Base-by-base conservation (phyloP, 2,888 invertebrate genomes). In the Philereme transversata region DNA sequence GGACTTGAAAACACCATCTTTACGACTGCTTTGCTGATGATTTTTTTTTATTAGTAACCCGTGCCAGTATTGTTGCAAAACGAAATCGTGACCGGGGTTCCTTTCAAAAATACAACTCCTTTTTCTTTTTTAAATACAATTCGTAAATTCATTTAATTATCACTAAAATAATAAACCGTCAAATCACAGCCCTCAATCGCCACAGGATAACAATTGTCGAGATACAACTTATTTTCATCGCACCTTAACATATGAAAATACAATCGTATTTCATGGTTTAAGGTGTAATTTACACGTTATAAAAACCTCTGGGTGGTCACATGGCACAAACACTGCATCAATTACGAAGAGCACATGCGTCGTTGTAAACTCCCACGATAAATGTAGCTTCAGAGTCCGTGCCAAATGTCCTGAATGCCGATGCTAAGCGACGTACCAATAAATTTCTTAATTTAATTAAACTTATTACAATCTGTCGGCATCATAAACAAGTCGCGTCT, bases 391-490 rank as follows among this genome's bases (percentile, higher is more conserved):
- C 46, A 22, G 47, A 41, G 51, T 50, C 68, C 70, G 68, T 81
- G 84, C 79, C 82, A 84, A 86, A 83, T 79, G 71, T 70, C 69
- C 65, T 65, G 71, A 80, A 77, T 77, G 70, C 70, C 67, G 60
- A 74, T 72, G 71, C 72, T 75, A 73, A 78, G 72, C 66, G 65
- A 74, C 73, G 70, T 68, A 69, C 70, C 79, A 76, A 86, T 87
- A 85, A 87, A 85, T 76, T 82, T 78, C 76, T 79, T 82, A 84
- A 88, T 88, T 88, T 86, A 86, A 87, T 87, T 84, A 84, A 86
- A 74, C 72, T 76, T 79, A 78, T 75, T 75, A 68, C 75, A 75
- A 71, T 74, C 73, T 75, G 49, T 64, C 62, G 62, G 67, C 62
- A 66, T 70, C 70, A 79, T 80, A 80, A 81, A 81, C 74, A 75